Evolutionary conservation across 1,140 invertebrate species (phyloP).

Genomic region (Zaprionus davidi): DNA sequence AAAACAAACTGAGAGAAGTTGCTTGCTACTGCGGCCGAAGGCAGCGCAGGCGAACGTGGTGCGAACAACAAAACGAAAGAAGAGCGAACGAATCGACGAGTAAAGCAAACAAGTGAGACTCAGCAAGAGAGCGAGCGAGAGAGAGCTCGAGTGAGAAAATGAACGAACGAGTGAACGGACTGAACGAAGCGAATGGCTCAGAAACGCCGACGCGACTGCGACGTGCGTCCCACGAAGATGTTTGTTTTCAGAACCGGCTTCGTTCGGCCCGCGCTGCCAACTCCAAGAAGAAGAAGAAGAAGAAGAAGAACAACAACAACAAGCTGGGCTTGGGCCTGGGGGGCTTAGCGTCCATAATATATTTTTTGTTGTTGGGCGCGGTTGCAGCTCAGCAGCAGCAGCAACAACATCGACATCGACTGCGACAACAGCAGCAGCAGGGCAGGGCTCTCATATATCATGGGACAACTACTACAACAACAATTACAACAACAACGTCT

Average conservation of each 20-base stretch:
- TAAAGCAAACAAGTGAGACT: neutral
- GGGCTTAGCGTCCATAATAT: constrained; percentile 34
- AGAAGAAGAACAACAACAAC: constrained; percentile 7
- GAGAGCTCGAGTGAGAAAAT: constrained; percentile 9
- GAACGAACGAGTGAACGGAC: constrained; percentile 16
- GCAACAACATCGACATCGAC: constrained; percentile 22
- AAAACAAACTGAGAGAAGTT: constrained; percentile 58
- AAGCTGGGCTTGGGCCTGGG: constrained; percentile 39
- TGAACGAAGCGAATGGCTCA: constrained; percentile 30
- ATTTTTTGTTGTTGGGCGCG: constrained; percentile 33
- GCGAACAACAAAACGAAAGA: constrained; percentile 59
- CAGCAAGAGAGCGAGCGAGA: constrained; percentile 35
- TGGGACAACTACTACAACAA: constrained; percentile 69
- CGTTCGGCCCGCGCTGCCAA: constrained; percentile 44
- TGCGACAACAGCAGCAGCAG: constrained; percentile 36
- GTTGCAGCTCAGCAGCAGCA: constrained; percentile 41
- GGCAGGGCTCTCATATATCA: constrained; percentile 78
- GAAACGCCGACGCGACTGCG: constrained; percentile 48
- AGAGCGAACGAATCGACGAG: constrained; percentile 36
- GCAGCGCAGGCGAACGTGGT: constrained; percentile 40
- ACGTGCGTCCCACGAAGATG: constrained; percentile 53
- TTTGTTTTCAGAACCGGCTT: constrained; percentile 69
- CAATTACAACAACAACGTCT: constrained; percentile 18
- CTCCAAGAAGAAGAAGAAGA: constrained; percentile 10
- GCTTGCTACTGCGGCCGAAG: constrained; percentile 13